Evolutionary conservation across 2,797 vertebrate genomes (phyloP), one percentile per base, ranked within the genome.

Genomic region (Lepidocolaptes lacrymiger): DNA sequence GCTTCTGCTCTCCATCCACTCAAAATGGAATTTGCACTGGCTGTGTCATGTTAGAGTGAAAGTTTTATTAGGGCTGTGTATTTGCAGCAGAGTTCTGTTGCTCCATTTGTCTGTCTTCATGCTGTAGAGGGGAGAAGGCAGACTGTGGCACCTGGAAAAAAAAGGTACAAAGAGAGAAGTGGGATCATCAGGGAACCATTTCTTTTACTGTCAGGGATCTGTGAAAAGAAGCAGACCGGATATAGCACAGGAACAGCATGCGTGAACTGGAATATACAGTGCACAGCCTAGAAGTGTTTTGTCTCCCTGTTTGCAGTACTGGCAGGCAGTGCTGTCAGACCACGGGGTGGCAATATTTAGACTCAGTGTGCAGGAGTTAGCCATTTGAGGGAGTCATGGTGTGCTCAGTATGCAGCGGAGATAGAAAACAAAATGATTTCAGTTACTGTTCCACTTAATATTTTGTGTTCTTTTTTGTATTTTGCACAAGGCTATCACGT

Each of bases 391-490:
- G 81, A 71, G 85, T 85, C 74, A 14, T 79, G 74, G 66, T 80
- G 94, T 71, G 96, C 96, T 96, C 61, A 67, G 80, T 37, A 12
- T 93, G 92, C 9, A 7, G 94, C 75, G 80, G 73, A 97, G 46
- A 78, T 10, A 32, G 78, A 76, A 89, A 77, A 85, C 58, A 90
- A 92, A 97, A 96, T 82, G 9, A 91, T 80, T 97, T 97, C 84
- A 11, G 94, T 96, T 96, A 85, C 49, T 95, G 94, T 91, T 97
- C 94, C 86, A 77, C 46, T 95, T 97, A 96, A 79, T 78, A 85
- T 69, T 90, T 82, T 24, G 39, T 2, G 61, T 77, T 96, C 84
- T 93, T 91, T 86, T 41, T 36, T 7, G 9, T 82, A 48, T 95
- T 94, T 95, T 30, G 37, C 63, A 77, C 36, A 37, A 63, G 75